A percentile compares a stretch with the other conserved stretches of the same genome.
phyloP scores from a whole-genome alignment of 2,888 invertebrate genomes.

The Nycteola revayana region DNA sequence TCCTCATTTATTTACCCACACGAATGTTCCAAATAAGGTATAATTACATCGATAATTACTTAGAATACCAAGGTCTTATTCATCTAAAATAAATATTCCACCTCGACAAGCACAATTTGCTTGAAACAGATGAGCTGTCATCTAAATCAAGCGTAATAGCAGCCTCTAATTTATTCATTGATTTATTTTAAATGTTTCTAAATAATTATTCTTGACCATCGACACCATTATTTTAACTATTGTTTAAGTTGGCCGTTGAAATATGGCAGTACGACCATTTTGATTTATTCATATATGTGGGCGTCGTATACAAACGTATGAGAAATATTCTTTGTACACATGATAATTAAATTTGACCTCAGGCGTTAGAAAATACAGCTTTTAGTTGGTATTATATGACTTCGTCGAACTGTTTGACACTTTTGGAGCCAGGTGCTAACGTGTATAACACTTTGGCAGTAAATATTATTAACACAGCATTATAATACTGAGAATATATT shows the following conservation, averaged over 20 bases:
- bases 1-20: too few relatives aligned
- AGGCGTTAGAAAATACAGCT: slow-evolving; percentile 60
- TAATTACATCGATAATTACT: background rate
- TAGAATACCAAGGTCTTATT: background rate
- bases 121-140: slow-evolving; percentile 65
- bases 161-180: slow-evolving; percentile 74
- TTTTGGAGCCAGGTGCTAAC: slow-evolving; percentile 60
- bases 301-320: slow-evolving; percentile 51
- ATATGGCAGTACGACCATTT: slow-evolving; percentile 47
- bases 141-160: slow-evolving; percentile 72
- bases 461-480: slow-evolving; percentile 60
- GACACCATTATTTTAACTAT: slow-evolving; percentile 72
- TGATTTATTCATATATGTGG: slow-evolving; percentile 69
- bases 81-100: slow-evolving; percentile 24
- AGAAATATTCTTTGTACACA: slow-evolving; percentile 60
- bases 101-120: slow-evolving; percentile 49
- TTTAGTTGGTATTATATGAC: slow-evolving; percentile 65
- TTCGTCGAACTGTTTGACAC: slow-evolving; percentile 62
- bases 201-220: slow-evolving; percentile 73
- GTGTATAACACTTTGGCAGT: slow-evolving; percentile 45
- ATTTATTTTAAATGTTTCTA: slow-evolving; percentile 74
- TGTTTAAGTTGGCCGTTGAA: slow-evolving; percentile 68
- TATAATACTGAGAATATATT: slow-evolving; percentile 27
- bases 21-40: too few relatives aligned
- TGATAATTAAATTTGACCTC: slow-evolving; percentile 80